Conservation (phyloP, 2,113 vertebrate genomes). For the Orycteropus afer region DNA sequence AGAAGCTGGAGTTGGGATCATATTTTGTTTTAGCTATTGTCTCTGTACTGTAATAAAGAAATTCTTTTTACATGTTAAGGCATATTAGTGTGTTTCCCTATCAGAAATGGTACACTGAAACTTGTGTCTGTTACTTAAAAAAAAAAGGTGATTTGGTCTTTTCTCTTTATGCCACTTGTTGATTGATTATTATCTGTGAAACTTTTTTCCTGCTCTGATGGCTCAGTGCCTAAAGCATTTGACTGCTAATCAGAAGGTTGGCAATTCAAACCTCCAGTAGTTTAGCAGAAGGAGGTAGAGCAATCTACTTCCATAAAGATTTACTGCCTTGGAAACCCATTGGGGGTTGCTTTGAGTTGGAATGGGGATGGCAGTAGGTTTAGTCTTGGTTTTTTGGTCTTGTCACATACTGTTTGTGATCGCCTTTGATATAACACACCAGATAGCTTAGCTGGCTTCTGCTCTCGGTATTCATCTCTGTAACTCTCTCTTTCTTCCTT, state of each 20-base stretch:
- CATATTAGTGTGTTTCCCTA: background rate
- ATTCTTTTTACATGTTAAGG: background rate
- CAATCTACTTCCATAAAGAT: too few relatives aligned
- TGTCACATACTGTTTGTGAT: background rate
- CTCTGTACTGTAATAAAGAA: background rate
- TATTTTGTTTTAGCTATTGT: constrained; percentile 27
- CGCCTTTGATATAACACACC: background rate
- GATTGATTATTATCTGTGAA: background rate
- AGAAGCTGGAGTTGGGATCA: background rate
- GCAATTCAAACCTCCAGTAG: too few relatives aligned
- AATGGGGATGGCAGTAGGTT: too few relatives aligned
- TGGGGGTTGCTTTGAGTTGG: too few relatives aligned
- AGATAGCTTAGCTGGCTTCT: background rate
- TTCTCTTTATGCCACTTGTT: background rate
- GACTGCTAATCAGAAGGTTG: too few relatives aligned
- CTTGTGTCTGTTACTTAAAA: background rate
- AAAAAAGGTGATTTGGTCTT: background rate
- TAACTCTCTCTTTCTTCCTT: background rate
- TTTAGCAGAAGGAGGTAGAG: too few relatives aligned
- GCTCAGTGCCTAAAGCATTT: too few relatives aligned
- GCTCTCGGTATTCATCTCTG: background rate
- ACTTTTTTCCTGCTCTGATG: background rate
- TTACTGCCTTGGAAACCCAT: too few relatives aligned
- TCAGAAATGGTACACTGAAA: background rate
- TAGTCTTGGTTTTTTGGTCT: too few relatives aligned